Percentiles rank a stretch among this genome's conserved stretches.
These are phyloP conservation scores for Onthophagus sagittarius DNA, from an alignment of 2,888 invertebrate genomes.

Conservation along the genomic window DNA sequence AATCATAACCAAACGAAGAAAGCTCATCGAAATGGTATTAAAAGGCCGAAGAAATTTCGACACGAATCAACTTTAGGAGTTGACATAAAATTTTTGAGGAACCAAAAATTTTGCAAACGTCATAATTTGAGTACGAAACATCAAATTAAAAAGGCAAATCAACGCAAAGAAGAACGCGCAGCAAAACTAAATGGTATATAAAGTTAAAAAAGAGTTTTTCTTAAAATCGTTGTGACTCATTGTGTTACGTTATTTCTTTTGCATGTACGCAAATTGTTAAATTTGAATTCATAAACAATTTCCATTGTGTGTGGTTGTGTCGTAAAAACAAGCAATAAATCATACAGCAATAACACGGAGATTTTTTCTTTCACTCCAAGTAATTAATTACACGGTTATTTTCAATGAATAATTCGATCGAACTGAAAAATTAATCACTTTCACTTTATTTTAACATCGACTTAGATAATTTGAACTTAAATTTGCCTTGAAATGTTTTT, in stretches of 20 bases:
- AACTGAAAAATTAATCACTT: background rate
- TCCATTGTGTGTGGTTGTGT: background rate
- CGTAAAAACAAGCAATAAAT: background rate
- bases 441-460: background rate
- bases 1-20: conserved; percentile 99
- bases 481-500: background rate
- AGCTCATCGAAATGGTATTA: conserved; percentile 96
- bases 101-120: conserved; percentile 92
- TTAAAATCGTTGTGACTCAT: background rate
- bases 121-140: conserved; percentile 81
- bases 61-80: conserved; percentile 94
- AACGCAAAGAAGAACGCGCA: conserved; percentile 59
- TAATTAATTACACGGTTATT: background rate
- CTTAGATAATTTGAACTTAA: background rate
- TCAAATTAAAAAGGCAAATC: conserved; percentile 66
- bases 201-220: background rate
- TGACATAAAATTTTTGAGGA: conserved; percentile 94
- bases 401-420: background rate
- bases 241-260: background rate
- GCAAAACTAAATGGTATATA: background rate
- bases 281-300: background rate
- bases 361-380: background rate
- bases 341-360: background rate
- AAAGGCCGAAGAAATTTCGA: conserved; percentile 82
- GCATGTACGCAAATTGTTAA: background rate